Conservation (phyloP, 1,140 invertebrate species). For the Sarcophaga peregrina region DNA sequence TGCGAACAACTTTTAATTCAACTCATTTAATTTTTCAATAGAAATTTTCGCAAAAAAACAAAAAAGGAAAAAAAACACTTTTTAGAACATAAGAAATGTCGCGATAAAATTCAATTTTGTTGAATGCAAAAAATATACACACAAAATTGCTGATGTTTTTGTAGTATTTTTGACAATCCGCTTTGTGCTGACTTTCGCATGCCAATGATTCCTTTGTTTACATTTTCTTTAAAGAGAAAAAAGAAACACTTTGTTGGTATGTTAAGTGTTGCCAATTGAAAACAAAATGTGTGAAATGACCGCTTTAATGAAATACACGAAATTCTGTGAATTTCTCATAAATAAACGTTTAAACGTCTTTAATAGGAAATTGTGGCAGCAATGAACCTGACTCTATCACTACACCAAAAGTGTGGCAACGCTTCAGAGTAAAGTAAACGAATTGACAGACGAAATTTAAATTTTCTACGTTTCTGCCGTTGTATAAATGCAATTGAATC, state of each 20-base stretch:
- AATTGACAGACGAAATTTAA: too few relatives aligned
- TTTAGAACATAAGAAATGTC: background rate
- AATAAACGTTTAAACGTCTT: too few relatives aligned
- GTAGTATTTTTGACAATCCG: background rate
- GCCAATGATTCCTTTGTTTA: background rate
- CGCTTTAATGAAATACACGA: too few relatives aligned
- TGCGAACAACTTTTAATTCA: slow-evolving; percentile 46
- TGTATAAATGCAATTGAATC: too few relatives aligned
- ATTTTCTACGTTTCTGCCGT: too few relatives aligned
- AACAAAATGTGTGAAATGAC: too few relatives aligned
- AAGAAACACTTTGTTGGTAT: background rate
- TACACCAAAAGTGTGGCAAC: too few relatives aligned
- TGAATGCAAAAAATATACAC: background rate
- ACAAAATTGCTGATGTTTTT: background rate
- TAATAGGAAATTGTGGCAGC: too few relatives aligned
- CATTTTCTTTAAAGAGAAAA: background rate
- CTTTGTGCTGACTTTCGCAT: background rate
- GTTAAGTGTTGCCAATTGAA: background rate
- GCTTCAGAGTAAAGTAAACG: too few relatives aligned
- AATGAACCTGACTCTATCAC: too few relatives aligned
- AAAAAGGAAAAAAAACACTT: too few relatives aligned
- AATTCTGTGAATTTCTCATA: too few relatives aligned
- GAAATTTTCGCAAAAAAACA: background rate
- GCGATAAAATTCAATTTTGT: slow-evolving; percentile 8
- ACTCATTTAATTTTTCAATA: slow-evolving; percentile 16